Percentiles rank a stretch among this genome's conserved stretches.
These are phyloP conservation scores for Malthinus flaveolus DNA, from an alignment of 2,888 invertebrate species.

Conservation along the genomic window DNA sequence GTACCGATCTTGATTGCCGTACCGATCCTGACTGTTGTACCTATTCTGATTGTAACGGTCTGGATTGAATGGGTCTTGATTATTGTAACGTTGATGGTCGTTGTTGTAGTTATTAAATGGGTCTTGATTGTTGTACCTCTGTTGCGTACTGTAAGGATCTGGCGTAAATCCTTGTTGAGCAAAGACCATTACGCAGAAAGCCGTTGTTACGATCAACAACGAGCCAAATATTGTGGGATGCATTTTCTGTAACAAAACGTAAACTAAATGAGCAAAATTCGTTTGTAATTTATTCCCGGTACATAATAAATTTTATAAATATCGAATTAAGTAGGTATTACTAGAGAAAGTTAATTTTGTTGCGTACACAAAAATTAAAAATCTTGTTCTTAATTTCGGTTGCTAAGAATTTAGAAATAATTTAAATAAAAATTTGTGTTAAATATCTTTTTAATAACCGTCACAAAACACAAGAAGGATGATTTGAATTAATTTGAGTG, in stretches of 20 bases:
- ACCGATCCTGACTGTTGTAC: conserved; percentile 5
- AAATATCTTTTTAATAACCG: no score
- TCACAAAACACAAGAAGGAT: no score
- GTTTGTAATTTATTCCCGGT: no score
- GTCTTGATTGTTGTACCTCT: conserved; percentile 17
- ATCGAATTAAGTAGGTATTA: no score
- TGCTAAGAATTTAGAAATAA: no score
- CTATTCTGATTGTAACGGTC: conserved; percentile 15
- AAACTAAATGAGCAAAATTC: no score
- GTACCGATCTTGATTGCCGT: conserved; percentile 21
- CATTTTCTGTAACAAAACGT: conserved; percentile 2
- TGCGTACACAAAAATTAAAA: no score
- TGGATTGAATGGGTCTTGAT: conserved; percentile 14
- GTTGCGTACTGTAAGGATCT: conserved; percentile 17
- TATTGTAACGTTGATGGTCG: conserved; percentile 18
- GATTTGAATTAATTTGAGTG: no score
- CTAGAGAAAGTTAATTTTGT: no score
- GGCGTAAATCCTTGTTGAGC: conserved; percentile 23
- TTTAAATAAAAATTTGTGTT: no score
- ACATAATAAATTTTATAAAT: no score
- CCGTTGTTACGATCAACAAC: conserved; percentile 13
- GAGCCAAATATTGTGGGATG: conserved; percentile 15
- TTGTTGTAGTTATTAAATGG: conserved; percentile 9
- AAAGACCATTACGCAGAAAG: conserved; percentile 18
- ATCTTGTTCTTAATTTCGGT: no score